Base-by-base conservation (phyloP, 2,888 invertebrate species). In the Chaetogeoica ovagalla region DNA sequence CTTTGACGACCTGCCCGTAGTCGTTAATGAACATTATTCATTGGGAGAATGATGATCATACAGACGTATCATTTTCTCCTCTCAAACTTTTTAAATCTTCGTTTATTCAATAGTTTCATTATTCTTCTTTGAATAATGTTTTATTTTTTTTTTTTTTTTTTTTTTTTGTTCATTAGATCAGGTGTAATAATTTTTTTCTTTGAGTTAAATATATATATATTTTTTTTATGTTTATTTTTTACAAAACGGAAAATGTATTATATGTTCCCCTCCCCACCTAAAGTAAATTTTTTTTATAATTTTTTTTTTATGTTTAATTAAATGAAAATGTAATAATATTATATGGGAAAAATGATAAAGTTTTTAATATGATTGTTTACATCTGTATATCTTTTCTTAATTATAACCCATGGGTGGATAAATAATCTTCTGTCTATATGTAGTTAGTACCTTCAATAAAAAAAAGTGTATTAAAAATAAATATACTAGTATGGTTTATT, bases 221-320 rank as follows among this genome's bases (percentile, higher is more conserved):
- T 69, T 76, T 77, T 77, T 69, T 62, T 79, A 57, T 71, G 39
- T 81, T 76, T 81, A 69, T 81, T 81, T 75, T 81, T 69, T 71
- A 81, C 81, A 81, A 82, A 81, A 68, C n/a, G 69, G 57, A 68
- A 82, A 73, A 68, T 82, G 71, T 72, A 79, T 82, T 81, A 72
- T 82, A 72, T n/a, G 62, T 70, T 79, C 72, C 72, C 71, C 77
- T 59, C 66, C 71, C 71, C 39, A 79, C 76, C 75, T 82, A 60
- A 68, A 79, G 19, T 68, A 66, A 68, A 72, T 82, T 79, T 82
- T 70, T 82, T 76, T 79, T 79, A 60, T 13, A 52, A 52, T 69
- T 62, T 69, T 81, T 81, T 68, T 74, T 81, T 75, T 71, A 79
- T 79, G 55, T 79, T 63, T 62, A 63, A 70, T 79, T 79, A 39